phyloP scores from a whole-genome alignment of 2,797 vertebrate species.

The Sebastes hopkinsi region DNA sequence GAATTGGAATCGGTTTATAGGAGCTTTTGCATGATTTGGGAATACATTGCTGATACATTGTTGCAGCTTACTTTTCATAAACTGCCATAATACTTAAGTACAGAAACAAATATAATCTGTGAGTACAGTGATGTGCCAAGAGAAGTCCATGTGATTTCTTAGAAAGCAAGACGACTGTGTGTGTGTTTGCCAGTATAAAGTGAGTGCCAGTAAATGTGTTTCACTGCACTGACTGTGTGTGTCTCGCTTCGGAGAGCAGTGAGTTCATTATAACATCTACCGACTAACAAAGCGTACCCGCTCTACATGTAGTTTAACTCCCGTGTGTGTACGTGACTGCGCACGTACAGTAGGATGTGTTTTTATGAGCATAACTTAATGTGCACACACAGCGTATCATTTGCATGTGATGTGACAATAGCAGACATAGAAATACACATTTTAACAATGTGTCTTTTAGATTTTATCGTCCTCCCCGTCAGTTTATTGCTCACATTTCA shows the following conservation, averaged over 20 bases:
- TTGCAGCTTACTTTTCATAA: background rate
- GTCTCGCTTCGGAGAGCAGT: background rate
- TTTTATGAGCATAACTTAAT: background rate
- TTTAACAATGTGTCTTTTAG: background rate
- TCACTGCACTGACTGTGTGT: conserved; percentile 1
- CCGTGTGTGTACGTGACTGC: background rate
- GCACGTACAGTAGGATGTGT: background rate
- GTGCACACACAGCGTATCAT: background rate
- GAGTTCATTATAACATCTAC: conserved; percentile 4
- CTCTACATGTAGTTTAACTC: background rate
- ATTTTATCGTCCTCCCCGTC: background rate
- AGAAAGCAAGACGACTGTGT: background rate
- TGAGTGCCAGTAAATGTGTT: background rate
- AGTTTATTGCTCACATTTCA: background rate
- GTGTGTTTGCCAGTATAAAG: background rate
- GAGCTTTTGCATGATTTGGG: no score
- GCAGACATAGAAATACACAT: background rate
- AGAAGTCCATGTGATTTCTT: background rate
- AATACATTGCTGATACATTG: no score
- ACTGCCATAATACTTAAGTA: background rate
- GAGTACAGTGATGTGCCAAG: background rate
- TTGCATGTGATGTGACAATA: background rate
- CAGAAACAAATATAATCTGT: background rate
- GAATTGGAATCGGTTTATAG: no score
- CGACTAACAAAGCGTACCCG: background rate